Evolutionary conservation across 2,888 invertebrate species (phyloP), one percentile per base, ranked within the genome.

Genomic region (Trissonchulus sp.): DNA sequence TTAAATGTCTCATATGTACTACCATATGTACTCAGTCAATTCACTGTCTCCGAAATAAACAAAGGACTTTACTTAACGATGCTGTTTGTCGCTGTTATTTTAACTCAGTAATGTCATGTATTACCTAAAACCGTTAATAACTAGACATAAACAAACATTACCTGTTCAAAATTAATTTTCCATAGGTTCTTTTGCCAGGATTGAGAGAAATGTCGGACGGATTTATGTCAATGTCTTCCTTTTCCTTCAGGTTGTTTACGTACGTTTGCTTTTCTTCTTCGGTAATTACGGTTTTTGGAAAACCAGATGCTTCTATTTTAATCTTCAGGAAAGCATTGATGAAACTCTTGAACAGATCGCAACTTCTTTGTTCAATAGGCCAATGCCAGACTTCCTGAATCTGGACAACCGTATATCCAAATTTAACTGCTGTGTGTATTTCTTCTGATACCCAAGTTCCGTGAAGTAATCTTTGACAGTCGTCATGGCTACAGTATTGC

Each of bases 201-300:
- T 69, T 69, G 8, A 8, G 3, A 3, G 3, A 3, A 18, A 69
- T 69, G 8, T 69, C 31, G 3, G 3, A 3, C 8, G 35, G 8
- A 65, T 35, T 36, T 8, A 69, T 8, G 18, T 33, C 71, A 69
- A 69, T 18, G 30, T 33, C 71, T 69, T 69, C 71, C 71, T 35
- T 30, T 69, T 69, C 33, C 31, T 34, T 69, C 71, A 8, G 23
- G 8, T 48, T 23, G 8, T 48, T 23, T 48, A 69, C 23, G 35
- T n/a, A 69, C 15, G 3, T 35, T 69, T 69, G 35, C 37, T 69
- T 69, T 34, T 69, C 35, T 3, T 18, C 3, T 8, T 3, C 8
- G 15, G 71, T 69, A 3, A 18, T 31, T 3, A n/a, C 18, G 3
- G 18, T 28, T 8, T 18, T 33, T 8, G 71, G 71, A 30, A 15